Evolutionary conservation across 2,113 vertebrate genomes (phyloP).

Genomic region (Erpornis zantholeuca): DNA sequence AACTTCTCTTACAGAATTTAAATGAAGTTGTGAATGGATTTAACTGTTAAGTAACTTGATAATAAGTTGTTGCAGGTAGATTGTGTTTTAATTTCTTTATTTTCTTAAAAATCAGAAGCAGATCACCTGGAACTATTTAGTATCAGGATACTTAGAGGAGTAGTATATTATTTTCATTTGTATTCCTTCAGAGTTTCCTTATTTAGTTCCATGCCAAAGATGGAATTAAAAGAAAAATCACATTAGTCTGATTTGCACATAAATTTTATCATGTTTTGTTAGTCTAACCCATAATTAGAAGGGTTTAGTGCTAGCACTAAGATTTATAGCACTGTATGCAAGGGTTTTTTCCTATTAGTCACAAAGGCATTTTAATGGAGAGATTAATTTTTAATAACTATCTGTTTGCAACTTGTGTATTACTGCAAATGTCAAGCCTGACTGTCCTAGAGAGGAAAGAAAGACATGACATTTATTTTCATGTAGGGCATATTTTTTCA

Average conservation of each 20-base stretch:
- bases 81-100: background rate
- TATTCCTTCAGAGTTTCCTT: background rate
- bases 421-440: background rate
- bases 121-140: background rate
- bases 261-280: background rate
- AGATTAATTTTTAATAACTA: constrained; percentile 69
- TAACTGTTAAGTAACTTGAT: background rate
- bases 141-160: background rate
- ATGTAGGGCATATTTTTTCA: background rate
- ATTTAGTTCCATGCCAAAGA: background rate
- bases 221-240: background rate
- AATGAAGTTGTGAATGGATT: background rate
- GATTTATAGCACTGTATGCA: constrained; percentile 28
- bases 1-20: background rate
- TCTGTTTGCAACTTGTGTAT: constrained; percentile 29
- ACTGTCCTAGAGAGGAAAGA: background rate
- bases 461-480: background rate
- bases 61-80: background rate
- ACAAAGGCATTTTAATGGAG: constrained; percentile 55
- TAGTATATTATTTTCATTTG: background rate
- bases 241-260: constrained; percentile 27
- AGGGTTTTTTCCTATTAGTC: constrained; percentile 22
- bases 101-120: background rate
- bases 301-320: background rate
- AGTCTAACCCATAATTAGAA: background rate